Evolutionary conservation across 2,888 invertebrate genomes (phyloP), one percentile per base, ranked within the genome.

Genomic region (Schizotus pectinicornis): DNA sequence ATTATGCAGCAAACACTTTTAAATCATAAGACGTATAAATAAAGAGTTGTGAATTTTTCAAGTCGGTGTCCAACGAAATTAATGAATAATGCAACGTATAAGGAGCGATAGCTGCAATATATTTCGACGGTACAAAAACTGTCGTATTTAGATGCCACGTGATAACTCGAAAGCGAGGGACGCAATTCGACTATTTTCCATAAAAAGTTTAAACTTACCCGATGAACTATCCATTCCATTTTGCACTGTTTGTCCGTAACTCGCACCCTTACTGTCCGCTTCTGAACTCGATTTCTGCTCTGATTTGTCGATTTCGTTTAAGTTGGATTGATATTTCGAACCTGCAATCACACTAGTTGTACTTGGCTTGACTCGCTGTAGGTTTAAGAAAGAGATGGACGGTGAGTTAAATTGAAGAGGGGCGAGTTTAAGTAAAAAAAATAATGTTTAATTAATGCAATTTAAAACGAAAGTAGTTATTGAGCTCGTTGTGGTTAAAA

Each of bases 221-320:
- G 64, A 48, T 48, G 59, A 59, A 51, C 32, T 60, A 30, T 51
- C 51, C 13, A 55, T 45, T 32, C 47, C 55, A 31, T 48, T 63
- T 48, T 54, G 63, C 41, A 63, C 51, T 11, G 54, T 51, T 32
- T 67, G 68, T 43, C 67, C 72, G 62, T 72, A 77, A 61, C 72
- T 74, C 22, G 84, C 84, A 71, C 87, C 86, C 68, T 80, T 79
- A 67, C 77, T 73, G 61, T 79, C 78, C 39, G 69, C 66, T 45
- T 79, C 78, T 7, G 75, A 71, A 72, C 83, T 82, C 56, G 88
- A 85, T 80, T 90, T 90, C 78, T 90, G 89, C 79, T 90, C 90
- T 49, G 89, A 89, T 80, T 90, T 90, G 78, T 88, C 90, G 76
- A 90, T 90, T 80, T 90, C 90, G 78, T 91, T 91, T 75, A 90